A percentile compares a stretch with the other conserved stretches of the same genome.
Conservation (phyloP, 2,113 vertebrate species). For the Mesitornis unicolor region DNA sequence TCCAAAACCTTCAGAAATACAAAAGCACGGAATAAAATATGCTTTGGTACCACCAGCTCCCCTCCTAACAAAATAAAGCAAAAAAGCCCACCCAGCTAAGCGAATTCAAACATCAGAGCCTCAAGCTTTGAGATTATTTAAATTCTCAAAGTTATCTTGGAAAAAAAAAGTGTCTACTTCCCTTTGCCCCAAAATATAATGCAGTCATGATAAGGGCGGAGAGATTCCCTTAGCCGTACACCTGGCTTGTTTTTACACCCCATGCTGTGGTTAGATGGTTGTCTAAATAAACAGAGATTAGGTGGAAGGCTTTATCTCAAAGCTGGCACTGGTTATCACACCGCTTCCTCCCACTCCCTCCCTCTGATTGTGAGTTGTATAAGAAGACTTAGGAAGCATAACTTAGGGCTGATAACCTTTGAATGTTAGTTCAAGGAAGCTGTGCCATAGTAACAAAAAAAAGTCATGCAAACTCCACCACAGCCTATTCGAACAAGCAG, state of each 20-base stretch:
- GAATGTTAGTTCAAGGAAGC: conserved; percentile 63
- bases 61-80: neutral
- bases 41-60: neutral
- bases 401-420: conserved; percentile 73
- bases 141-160: conserved; percentile 26
- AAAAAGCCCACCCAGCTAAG: neutral
- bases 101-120: neutral
- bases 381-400: conserved; percentile 74
- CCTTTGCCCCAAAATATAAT: conserved; percentile 33
- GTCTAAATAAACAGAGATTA: conserved; percentile 79
- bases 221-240: conserved; percentile 31
- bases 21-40: neutral
- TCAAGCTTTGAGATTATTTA: neutral
- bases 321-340: conserved; percentile 77
- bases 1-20: neutral
- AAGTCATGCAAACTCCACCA: neutral
- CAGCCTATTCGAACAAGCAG: neutral
- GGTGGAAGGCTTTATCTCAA: conserved; percentile 72
- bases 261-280: conserved; percentile 48
- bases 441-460: conserved; percentile 38
- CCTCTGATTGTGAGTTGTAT: conserved; percentile 74
- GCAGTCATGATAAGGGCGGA: neutral
- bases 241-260: conserved; percentile 39
- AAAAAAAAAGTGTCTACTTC: neutral
- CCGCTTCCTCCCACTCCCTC: conserved; percentile 70